These are phyloP conservation scores for Chrysotoxum bicinctum DNA, from an alignment of 2,888 invertebrate genomes.

Conservation along the genomic window DNA sequence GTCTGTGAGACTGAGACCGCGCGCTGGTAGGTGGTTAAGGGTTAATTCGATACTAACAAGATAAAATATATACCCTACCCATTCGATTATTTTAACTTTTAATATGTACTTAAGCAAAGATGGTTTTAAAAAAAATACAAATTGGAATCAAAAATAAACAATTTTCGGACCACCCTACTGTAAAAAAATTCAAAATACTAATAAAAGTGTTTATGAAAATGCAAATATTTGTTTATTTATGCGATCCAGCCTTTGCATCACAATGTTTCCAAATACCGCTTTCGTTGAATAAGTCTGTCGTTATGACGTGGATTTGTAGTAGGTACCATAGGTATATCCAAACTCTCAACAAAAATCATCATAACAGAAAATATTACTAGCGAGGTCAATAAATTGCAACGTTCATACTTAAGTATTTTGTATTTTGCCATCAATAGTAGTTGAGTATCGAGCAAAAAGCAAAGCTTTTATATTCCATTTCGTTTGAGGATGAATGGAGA, in stretches of 20 bases:
- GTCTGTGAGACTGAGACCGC: too few species aligned
- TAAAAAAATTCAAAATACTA: too few species aligned
- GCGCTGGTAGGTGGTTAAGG: too few species aligned
- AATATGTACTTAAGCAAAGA: too few species aligned
- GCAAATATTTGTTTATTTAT: not conserved
- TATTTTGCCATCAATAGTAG: not conserved
- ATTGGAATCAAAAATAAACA: too few species aligned
- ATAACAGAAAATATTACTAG: not conserved
- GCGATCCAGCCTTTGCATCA: not conserved
- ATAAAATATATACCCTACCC: too few species aligned
- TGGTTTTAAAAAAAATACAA: too few species aligned
- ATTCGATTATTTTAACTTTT: too few species aligned
- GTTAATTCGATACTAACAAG: too few species aligned
- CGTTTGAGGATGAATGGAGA: not conserved
- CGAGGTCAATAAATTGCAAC: slow-evolving; percentile 10
- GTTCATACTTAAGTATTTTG: not conserved
- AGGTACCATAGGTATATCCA: not conserved
- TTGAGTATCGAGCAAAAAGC: not conserved
- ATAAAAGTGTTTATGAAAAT: too few species aligned
- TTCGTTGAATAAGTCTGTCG: not conserved
- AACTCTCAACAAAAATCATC: not conserved
- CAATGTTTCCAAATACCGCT: not conserved
- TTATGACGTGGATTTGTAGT: not conserved
- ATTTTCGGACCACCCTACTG: too few species aligned
- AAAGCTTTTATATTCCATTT: slow-evolving; percentile 19